phyloP scores from a whole-genome alignment of 2,888 invertebrate genomes.

The Neuroscelio doddi region DNA sequence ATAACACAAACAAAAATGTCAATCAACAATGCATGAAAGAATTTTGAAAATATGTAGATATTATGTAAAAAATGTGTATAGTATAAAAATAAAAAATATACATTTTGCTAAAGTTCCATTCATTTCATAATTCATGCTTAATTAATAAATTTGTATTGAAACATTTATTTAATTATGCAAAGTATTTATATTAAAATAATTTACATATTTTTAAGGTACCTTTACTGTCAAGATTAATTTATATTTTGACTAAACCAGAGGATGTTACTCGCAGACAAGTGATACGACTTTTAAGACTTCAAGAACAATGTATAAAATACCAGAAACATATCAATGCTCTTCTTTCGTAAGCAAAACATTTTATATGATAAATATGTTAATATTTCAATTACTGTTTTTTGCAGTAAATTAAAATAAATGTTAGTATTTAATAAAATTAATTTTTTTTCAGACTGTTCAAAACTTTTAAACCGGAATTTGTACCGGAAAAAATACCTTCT shows the following conservation, averaged over 20 bases:
- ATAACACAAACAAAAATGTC: too few species aligned
- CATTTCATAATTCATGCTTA: too few species aligned
- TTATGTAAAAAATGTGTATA: too few species aligned
- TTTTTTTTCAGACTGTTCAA: slow-evolving; percentile 60
- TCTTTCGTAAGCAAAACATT: slow-evolving; percentile 56
- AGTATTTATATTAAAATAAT: too few species aligned
- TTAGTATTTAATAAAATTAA: too few species aligned
- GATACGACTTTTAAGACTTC: slow-evolving; percentile 53
- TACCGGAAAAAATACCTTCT: slow-evolving; percentile 65
- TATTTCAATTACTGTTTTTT: background rate
- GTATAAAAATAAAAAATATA: too few species aligned
- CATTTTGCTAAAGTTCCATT: too few species aligned
- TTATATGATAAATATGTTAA: background rate
- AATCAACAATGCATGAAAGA: too few species aligned
- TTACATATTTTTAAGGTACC: slow-evolving; percentile 50
- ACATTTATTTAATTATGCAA: too few species aligned
- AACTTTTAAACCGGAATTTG: slow-evolving; percentile 68
- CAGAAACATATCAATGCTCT: slow-evolving; percentile 61
- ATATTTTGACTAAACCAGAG: slow-evolving; percentile 64
- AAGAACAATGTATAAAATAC: slow-evolving; percentile 48
- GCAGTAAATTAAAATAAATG: background rate
- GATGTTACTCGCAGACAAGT: slow-evolving; percentile 67
- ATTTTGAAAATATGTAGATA: too few species aligned
- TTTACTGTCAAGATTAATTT: slow-evolving; percentile 60
- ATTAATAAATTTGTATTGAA: background rate